phyloP scores from a whole-genome alignment of 2,113 vertebrate genomes.

The Cacatua alba region DNA sequence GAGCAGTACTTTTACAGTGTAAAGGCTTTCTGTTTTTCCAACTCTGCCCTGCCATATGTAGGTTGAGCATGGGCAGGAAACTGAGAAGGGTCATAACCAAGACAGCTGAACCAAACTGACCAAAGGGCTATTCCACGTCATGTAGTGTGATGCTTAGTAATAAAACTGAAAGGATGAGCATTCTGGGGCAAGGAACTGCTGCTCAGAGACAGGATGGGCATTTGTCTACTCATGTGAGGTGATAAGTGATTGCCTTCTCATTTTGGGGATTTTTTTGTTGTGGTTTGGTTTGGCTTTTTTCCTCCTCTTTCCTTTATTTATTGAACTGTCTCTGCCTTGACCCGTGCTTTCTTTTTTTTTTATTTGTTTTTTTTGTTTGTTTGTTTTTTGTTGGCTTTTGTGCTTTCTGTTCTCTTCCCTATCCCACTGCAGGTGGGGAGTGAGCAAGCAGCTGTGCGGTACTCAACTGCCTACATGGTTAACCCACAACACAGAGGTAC shows the following conservation, averaged over 20 bases:
- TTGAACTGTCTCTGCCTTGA: neutral
- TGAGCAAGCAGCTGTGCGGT: neutral
- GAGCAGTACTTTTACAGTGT: neutral
- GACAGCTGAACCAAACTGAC: neutral
- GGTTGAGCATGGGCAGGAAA: neutral
- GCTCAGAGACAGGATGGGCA: neutral
- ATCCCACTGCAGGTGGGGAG: fast-evolving
- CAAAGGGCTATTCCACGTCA: fast-evolving
- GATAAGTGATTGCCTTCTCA: fast-evolving
- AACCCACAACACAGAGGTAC: neutral
- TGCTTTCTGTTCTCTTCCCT: neutral
- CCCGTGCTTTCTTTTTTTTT: neutral
- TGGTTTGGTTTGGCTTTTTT: neutral
- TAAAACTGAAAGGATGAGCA: fast-evolving
- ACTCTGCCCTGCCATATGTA: fast-evolving
- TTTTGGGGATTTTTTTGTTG: neutral
- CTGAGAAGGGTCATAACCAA: neutral
- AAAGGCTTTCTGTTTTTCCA: neutral
- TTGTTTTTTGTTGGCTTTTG: neutral
- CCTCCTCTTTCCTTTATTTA: neutral
- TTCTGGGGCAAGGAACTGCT: neutral
- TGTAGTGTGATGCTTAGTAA: neutral
- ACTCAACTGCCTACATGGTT: neutral
- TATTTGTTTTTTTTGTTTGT: neutral
- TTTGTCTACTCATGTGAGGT: neutral